Conservation (phyloP, 2,888 invertebrate species). For the Phlogophora meticulosa region DNA sequence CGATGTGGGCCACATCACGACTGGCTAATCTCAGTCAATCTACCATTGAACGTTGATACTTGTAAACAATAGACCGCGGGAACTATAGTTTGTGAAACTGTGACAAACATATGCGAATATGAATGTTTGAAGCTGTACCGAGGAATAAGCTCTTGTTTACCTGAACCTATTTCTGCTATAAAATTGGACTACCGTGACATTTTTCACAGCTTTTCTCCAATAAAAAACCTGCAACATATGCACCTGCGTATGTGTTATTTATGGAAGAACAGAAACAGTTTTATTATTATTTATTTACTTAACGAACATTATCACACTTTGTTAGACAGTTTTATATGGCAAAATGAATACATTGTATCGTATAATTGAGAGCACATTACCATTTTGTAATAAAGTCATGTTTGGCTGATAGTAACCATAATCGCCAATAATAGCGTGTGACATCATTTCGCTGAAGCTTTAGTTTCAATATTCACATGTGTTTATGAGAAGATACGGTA, state of each 20-base stretch:
- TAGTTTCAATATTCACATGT: conserved; percentile 54
- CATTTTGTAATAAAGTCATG: conserved; percentile 33
- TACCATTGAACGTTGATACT: conserved; percentile 66
- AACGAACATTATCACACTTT: background rate
- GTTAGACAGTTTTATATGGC: background rate
- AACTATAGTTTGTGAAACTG: conserved; percentile 63
- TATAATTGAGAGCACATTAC: conserved; percentile 34
- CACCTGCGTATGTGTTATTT: no score
- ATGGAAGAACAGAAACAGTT: no score
- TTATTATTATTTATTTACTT: no score
- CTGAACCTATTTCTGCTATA: conserved; percentile 10
- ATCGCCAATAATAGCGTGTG: conserved; percentile 51
- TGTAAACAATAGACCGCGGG: conserved; percentile 72
- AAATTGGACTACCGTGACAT: background rate
- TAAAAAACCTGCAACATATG: background rate
- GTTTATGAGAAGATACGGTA: conserved; percentile 29
- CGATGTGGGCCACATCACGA: conserved; percentile 82
- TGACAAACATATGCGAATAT: conserved; percentile 59
- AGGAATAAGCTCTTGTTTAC: conserved; percentile 29
- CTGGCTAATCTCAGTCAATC: conserved; percentile 74
- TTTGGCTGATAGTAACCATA: conserved; percentile 49
- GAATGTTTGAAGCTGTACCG: conserved; percentile 14
- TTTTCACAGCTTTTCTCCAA: conserved; percentile 1
- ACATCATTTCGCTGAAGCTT: conserved; percentile 54
- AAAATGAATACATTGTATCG: conserved; percentile 23